phyloP scores from a whole-genome alignment of 1,140 invertebrate genomes.

The Adoxophyes honmai region DNA sequence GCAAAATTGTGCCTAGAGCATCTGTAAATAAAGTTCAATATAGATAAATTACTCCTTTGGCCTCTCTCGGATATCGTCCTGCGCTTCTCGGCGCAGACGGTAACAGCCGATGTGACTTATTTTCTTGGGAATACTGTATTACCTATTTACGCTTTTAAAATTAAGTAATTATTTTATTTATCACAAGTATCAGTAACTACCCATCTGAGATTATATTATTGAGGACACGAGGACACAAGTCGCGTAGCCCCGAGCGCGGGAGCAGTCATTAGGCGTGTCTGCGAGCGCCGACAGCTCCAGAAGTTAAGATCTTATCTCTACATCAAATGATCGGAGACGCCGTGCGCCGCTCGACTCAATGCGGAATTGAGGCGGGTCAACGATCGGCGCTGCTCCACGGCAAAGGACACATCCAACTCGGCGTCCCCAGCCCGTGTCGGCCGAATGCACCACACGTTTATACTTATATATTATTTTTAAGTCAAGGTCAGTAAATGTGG shows the following conservation, averaged over 20 bases:
- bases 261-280: background rate
- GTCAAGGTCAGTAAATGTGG: too few species aligned
- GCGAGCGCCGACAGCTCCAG: background rate
- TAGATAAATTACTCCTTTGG: too few species aligned
- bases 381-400: conserved; percentile 27
- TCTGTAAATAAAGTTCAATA: too few species aligned
- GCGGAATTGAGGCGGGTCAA: conserved; percentile 49
- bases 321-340: conserved; percentile 23
- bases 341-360: conserved; percentile 29
- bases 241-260: background rate
- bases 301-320: conserved; percentile 1
- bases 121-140: too few species aligned
- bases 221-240: background rate
- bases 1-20: too few species aligned
- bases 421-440: too few species aligned
- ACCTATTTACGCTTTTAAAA: too few species aligned
- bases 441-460: too few species aligned
- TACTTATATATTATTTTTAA: too few species aligned
- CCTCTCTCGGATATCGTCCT: too few species aligned
- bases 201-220: background rate
- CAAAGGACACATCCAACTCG: conserved; percentile 21
- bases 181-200: background rate
- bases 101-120: too few species aligned
- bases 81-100: too few species aligned
- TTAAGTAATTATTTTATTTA: background rate